These are phyloP conservation scores for Lutraria lutraria DNA, from an alignment of 2,888 invertebrate species.

Conservation along the genomic window DNA sequence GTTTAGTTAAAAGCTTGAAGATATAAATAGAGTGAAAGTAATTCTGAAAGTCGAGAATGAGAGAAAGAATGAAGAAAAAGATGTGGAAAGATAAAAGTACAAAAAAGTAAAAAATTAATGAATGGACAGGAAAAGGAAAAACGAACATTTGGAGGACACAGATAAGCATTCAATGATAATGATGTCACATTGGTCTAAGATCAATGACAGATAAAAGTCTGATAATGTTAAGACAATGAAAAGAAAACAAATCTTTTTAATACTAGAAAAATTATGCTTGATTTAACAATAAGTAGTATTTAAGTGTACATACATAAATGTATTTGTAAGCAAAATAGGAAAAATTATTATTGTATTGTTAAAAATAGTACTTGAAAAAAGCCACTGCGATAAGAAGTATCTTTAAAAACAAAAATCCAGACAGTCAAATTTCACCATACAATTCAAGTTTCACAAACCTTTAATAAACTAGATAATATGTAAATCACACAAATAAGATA, in stretches of 20 bases:
- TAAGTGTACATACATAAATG: too few species aligned
- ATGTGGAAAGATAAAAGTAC: background rate
- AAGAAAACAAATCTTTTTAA: background rate
- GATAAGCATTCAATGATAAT: background rate
- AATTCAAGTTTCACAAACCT: background rate
- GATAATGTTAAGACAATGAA: background rate
- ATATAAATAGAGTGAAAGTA: constrained; percentile 1
- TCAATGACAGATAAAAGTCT: background rate
- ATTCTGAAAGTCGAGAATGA: background rate
- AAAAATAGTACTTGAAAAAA: background rate
- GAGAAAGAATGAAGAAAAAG: background rate
- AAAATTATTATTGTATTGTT: too few species aligned
- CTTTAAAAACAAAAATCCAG: background rate
- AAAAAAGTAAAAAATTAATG: background rate
- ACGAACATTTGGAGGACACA: background rate
- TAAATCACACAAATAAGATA: constrained; percentile 45
- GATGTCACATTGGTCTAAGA: background rate
- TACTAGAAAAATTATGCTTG: too few species aligned
- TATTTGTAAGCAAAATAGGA: too few species aligned
- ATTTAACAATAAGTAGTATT: too few species aligned
- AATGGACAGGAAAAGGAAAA: constrained; percentile 10
- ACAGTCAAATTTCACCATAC: background rate
- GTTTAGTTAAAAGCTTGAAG: background rate
- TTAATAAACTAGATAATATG: constrained; percentile 24
- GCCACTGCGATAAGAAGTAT: background rate